Base-by-base conservation (phyloP, 2,888 invertebrate genomes). In the Homarus gammarus region DNA sequence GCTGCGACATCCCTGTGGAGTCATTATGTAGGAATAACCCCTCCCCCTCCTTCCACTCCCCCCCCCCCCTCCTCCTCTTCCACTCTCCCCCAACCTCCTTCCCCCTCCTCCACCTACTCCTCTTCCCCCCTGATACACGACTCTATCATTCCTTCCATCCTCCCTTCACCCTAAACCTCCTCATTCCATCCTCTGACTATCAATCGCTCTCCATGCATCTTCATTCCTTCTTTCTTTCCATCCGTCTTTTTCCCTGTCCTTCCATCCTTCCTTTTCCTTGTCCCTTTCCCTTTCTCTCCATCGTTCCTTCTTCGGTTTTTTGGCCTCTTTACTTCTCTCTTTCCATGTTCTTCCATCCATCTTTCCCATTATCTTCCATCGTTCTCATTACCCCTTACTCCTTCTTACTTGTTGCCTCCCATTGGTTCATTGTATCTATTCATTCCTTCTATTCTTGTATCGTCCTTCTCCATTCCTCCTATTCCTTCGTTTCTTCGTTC, bases 11-110 rank as follows among this genome's bases (percentile, higher is more conserved):
- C 82, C 82, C 82, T 36, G 18, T 27, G 82, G 82, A 83, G 44
- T 83, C 70, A 70, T 83, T 83, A 70, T 83, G 70, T n/a, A 83
- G 49, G 82, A 83, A 83, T 83, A 70, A 70, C 82, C 82, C 22
- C 6, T 5, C 5, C 5, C 27, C 2, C 61, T 27, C 61, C 27
- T 27, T 27, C 10, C 27, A 6, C 10, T 56, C 6, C 64, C 0
- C 64, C 15, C 18, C 56, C 22, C 56, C 64, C 27, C 64, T 64
- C n/a, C 6, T 27, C 22, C 64, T 27, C 6, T 64, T 8, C 27
- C 27, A 27, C 27, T n/a, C 27, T 64, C 22, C 22, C 22, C 5
- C 22, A 22, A 31, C 33, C 10, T 72, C 33, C 33, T 1, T 33
- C 12, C 15, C 33, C 15, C 6, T 38, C 15, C 38, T n/a, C 31